phyloP scores from a whole-genome alignment of 2,888 invertebrate genomes.

The Deroplatys truncata region DNA sequence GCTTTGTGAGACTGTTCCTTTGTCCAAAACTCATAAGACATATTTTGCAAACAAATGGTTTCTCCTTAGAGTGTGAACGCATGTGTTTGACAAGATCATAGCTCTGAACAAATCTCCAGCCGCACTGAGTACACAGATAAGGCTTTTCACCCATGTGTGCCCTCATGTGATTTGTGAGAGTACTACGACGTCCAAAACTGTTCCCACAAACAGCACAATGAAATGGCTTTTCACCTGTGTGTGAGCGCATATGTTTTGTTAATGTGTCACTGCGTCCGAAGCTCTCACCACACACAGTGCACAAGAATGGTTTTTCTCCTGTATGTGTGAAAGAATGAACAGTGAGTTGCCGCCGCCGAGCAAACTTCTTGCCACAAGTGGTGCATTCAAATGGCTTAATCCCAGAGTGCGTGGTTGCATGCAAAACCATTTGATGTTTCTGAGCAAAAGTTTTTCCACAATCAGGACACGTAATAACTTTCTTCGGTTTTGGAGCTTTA shows the following conservation, averaged over 20 bases:
- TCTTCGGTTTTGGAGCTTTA: not conserved
- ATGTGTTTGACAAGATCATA: slow-evolving; percentile 36
- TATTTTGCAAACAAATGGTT: slow-evolving; percentile 6
- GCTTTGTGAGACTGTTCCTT: slow-evolving; percentile 10
- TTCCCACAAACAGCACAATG: slow-evolving; percentile 37
- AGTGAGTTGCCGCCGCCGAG: not conserved
- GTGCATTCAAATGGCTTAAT: slow-evolving; percentile 19
- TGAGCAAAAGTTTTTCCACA: slow-evolving; percentile 6
- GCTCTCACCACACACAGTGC: slow-evolving; percentile 8
- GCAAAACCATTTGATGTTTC: not conserved
- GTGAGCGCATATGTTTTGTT: slow-evolving; percentile 8
- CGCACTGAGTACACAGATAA: slow-evolving; percentile 41
- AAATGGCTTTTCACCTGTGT: slow-evolving; percentile 17
- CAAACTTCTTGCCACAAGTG: slow-evolving; percentile 6
- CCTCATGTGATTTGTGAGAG: slow-evolving; percentile 43
- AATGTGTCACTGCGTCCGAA: slow-evolving; percentile 9
- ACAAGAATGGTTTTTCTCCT: slow-evolving; percentile 19
- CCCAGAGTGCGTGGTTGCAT: slow-evolving; percentile 11
- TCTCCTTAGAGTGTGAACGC: slow-evolving; percentile 35
- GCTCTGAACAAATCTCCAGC: slow-evolving; percentile 43
- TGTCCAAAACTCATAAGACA: slow-evolving; percentile 10
- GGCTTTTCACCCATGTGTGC: slow-evolving; percentile 44
- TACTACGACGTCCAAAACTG: slow-evolving; percentile 39
- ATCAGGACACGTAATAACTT: not conserved
- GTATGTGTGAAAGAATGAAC: slow-evolving; percentile 10